Evolutionary conservation across 2,797 vertebrate species (phyloP).

Genomic region (Champsocephalus esox): DNA sequence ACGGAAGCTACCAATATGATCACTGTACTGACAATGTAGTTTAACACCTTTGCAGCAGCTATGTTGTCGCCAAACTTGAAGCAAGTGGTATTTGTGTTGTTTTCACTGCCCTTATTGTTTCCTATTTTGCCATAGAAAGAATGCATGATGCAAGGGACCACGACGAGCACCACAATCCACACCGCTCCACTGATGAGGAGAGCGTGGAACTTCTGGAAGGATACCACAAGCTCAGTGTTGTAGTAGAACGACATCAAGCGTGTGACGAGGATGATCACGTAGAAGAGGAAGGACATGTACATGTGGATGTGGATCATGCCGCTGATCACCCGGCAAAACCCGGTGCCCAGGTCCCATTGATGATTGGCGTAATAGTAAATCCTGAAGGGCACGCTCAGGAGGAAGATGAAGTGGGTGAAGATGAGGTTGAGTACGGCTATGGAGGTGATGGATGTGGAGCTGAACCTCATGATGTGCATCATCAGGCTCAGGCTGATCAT

Average conservation of each 20-base stretch:
- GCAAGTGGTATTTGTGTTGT: conserved; percentile 53
- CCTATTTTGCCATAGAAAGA: conserved; percentile 69
- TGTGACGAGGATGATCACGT: conserved; percentile 86
- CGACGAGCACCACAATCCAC: conserved; percentile 84
- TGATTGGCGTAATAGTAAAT: conserved; percentile 84
- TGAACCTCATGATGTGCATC: conserved; percentile 85
- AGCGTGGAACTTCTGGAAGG: conserved; percentile 84
- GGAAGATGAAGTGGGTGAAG: conserved; percentile 88
- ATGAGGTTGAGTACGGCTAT: conserved; percentile 91
- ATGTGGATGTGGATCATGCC: conserved; percentile 93
- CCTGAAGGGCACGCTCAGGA: conserved; percentile 92
- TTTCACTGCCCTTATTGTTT: accelerated
- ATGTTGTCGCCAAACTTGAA: conserved; percentile 86
- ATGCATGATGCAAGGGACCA: conserved; percentile 66
- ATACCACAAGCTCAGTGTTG: conserved; percentile 78
- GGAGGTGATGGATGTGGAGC: conserved; percentile 87
- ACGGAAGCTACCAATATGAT: conserved; percentile 70
- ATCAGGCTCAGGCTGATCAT: conserved; percentile 82
- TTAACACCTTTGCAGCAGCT: conserved; percentile 57
- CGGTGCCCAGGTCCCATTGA: conserved; percentile 69
- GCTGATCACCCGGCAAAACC: conserved; percentile 87
- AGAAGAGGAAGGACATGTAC: conserved; percentile 93
- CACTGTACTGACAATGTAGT: conserved; percentile 79
- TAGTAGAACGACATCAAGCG: conserved; percentile 88
- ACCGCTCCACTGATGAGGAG: conserved; percentile 78